Percentiles rank a stretch among this genome's conserved stretches.
Evolutionary conservation across 2,113 vertebrate species (phyloP).

Genomic region (Sylvia atricapilla): DNA sequence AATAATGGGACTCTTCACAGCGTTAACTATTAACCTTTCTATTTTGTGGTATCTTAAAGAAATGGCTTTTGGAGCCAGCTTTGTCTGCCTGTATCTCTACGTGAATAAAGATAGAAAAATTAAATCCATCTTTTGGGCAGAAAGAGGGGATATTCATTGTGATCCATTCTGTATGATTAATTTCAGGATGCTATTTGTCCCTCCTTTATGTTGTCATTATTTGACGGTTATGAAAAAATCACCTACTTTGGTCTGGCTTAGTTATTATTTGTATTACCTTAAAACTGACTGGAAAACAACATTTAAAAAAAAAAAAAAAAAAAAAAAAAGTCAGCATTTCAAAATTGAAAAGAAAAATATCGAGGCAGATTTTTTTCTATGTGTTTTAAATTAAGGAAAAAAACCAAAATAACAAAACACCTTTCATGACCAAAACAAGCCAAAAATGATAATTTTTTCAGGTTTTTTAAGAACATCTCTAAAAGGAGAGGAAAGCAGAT

Average conservation of each 20-base stretch:
- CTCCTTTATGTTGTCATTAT: not conserved
- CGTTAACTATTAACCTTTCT: constrained; percentile 50
- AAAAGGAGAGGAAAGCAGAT: not conserved
- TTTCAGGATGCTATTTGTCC: constrained; percentile 24
- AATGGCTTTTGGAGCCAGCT: constrained; percentile 14
- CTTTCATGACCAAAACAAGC: not conserved
- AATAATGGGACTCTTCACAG: constrained; percentile 30
- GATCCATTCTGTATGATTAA: not conserved
- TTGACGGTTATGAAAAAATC: constrained; percentile 21
- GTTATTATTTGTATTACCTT: not conserved
- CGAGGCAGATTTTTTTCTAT: not conserved
- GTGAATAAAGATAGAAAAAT: constrained; percentile 39
- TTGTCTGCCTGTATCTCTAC: not conserved
- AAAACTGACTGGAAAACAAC: not conserved
- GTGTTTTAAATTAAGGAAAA: not conserved
- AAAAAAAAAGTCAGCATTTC: not conserved
- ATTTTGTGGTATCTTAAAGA: constrained; percentile 32
- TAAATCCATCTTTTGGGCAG: constrained; percentile 15
- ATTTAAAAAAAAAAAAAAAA: not conserved
- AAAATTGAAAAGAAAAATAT: not conserved
- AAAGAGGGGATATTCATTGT: not conserved
- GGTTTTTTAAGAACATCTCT: not conserved
- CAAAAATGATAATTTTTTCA: not conserved
- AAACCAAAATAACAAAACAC: not conserved
- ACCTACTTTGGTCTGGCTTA: not conserved